Conservation (phyloP, 2,888 invertebrate genomes). For the Eupithecia pulchellata region DNA sequence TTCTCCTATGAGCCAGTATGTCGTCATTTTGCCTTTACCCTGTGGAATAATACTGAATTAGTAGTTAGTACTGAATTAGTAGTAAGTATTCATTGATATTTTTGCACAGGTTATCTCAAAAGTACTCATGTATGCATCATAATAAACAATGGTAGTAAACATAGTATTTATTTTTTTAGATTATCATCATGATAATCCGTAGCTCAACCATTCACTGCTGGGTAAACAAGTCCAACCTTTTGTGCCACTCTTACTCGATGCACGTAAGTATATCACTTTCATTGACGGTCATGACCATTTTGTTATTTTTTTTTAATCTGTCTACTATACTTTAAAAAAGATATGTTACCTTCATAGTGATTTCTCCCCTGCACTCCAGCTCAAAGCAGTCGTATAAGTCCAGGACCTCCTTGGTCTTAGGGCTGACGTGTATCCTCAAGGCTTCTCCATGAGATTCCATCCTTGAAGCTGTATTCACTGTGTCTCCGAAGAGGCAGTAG, state of each 20-base stretch:
- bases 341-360: slow-evolving; percentile 93
- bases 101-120: background rate
- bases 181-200: background rate
- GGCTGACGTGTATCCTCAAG: slow-evolving; percentile 95
- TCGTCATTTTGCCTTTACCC: slow-evolving; percentile 95
- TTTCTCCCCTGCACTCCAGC: slow-evolving; percentile 93
- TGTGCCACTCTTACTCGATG: background rate
- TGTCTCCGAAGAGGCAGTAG: slow-evolving; percentile 96
- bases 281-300: background rate
- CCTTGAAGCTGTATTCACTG: slow-evolving; percentile 95
- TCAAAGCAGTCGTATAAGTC: slow-evolving; percentile 94
- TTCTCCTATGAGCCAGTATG: slow-evolving; percentile 95
- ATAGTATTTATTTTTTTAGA: background rate
- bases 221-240: background rate
- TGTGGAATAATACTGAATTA: slow-evolving; percentile 60
- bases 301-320: background rate
- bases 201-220: background rate
- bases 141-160: background rate
- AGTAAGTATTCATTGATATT: background rate
- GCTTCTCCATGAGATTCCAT: slow-evolving; percentile 97
- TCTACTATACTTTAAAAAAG: background rate
- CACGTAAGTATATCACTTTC: background rate
- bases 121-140: background rate
- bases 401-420: slow-evolving; percentile 93
- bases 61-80: too few species aligned